Conservation (phyloP, 2,888 invertebrate genomes). For the Phania funesta region DNA sequence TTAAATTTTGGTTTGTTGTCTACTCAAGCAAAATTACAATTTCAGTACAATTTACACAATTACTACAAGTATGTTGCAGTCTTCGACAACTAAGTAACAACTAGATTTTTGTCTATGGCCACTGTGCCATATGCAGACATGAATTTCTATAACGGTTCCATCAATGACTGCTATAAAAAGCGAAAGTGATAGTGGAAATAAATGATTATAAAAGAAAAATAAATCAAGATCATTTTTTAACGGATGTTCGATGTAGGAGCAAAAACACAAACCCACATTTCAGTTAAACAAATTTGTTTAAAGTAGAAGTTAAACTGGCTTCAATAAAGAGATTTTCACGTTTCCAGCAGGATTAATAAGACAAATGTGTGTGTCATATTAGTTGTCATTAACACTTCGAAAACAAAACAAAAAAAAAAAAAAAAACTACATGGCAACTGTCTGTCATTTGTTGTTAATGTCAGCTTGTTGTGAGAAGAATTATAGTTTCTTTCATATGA, state of each 20-base stretch:
- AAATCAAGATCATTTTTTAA: not conserved
- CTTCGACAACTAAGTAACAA: not conserved
- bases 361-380: not conserved
- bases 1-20: too few species aligned
- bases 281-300: not conserved
- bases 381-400: not conserved
- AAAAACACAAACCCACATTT: not conserved
- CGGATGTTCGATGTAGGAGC: not conserved
- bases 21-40: too few species aligned
- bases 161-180: not conserved
- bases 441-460: not conserved
- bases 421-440: not conserved
- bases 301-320: not conserved
- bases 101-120: not conserved
- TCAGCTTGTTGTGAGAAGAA: not conserved
- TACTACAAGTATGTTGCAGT: too few species aligned
- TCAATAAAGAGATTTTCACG: not conserved
- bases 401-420: not conserved
- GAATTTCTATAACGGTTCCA: conserved; percentile 8
- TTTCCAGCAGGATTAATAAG: not conserved
- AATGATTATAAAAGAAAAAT: not conserved
- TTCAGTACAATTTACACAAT: too few species aligned
- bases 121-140: not conserved
- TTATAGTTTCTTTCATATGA: not conserved
- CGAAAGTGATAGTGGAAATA: conserved; percentile 13